A percentile compares a stretch with the other conserved stretches of the same genome.
Evolutionary conservation across 2,797 vertebrate genomes (phyloP).

Genomic region (Aselliscus stoliczkanus): DNA sequence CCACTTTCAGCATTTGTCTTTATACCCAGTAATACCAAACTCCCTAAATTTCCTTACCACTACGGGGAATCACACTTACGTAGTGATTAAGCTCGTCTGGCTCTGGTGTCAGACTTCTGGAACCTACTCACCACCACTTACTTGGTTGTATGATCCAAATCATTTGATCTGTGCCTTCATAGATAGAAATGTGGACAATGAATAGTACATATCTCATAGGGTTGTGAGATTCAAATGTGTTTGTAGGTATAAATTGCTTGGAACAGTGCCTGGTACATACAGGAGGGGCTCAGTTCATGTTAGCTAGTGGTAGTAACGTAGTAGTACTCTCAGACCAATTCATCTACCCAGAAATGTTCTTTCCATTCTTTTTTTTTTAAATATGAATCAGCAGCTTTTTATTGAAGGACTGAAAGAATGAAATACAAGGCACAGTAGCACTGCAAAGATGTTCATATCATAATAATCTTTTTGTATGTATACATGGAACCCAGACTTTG

Average conservation of each 20-base stretch:
- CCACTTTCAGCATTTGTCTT: not conserved
- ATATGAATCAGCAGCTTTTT: constrained; percentile 20
- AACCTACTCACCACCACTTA: not conserved
- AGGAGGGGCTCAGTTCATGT: not conserved
- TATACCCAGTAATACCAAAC: not conserved
- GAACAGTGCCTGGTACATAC: not conserved
- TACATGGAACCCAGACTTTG: constrained; percentile 31
- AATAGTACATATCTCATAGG: not conserved
- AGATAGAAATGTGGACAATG: not conserved
- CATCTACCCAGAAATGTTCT: not conserved
- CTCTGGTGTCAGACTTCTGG: not conserved
- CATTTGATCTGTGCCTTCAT: not conserved
- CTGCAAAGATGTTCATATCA: constrained; percentile 59
- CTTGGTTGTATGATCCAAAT: not conserved
- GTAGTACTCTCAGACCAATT: not conserved
- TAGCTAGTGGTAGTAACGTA: not conserved
- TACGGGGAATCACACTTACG: not conserved
- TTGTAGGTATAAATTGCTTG: not conserved
- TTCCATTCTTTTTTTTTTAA: too few species aligned
- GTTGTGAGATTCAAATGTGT: not conserved
- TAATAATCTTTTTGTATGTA: constrained; percentile 4
- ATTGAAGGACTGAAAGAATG: constrained; percentile 44
- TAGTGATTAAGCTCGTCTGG: not conserved
- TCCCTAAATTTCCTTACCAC: not conserved
- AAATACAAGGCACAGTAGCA: constrained; percentile 71